These are phyloP conservation scores for Limnephilus auricula DNA, from an alignment of 2,888 invertebrate genomes.

Conservation along the genomic window DNA sequence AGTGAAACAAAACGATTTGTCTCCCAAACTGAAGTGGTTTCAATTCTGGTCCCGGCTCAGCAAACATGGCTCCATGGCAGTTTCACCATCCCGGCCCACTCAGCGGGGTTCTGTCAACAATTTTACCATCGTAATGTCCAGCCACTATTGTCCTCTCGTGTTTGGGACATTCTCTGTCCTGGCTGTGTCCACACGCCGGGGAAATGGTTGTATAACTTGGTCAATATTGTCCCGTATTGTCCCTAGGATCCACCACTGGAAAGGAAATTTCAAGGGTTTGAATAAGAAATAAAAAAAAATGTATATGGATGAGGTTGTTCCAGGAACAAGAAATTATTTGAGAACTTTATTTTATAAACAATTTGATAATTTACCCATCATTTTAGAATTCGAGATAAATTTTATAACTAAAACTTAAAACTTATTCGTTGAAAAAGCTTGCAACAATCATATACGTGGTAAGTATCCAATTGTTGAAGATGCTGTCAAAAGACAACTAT, in stretches of 20 bases:
- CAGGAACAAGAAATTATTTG: not conserved
- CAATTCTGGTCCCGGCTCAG: constrained; percentile 29
- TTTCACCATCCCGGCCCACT: not conserved
- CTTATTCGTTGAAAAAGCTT: too few relatives aligned
- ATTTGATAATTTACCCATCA: not conserved
- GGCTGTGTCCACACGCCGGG: constrained; percentile 5
- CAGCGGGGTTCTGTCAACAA: constrained; percentile 17
- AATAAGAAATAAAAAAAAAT: not conserved
- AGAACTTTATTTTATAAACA: not conserved
- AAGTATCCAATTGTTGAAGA: too few relatives aligned
- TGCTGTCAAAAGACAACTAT: not conserved
- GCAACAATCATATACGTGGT: too few relatives aligned
- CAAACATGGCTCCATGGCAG: constrained; percentile 28
- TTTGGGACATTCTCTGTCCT: constrained; percentile 26
- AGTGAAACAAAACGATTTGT: constrained; percentile 46
- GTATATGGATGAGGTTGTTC: not conserved
- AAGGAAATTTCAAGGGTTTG: not conserved
- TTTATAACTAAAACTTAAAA: too few relatives aligned
- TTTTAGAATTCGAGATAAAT: too few relatives aligned
- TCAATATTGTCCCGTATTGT: constrained; percentile 23
- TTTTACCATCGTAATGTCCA: constrained; percentile 33
- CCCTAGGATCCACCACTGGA: not conserved
- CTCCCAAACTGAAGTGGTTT: constrained; percentile 42
- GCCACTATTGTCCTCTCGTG: constrained; percentile 23
- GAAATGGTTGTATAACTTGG: constrained; percentile 35